A percentile compares a stretch with the other conserved stretches of the same genome.
These are phyloP conservation scores for Sus cebifrons DNA, from an alignment of 2,797 vertebrate genomes.

Conservation along the genomic window DNA sequence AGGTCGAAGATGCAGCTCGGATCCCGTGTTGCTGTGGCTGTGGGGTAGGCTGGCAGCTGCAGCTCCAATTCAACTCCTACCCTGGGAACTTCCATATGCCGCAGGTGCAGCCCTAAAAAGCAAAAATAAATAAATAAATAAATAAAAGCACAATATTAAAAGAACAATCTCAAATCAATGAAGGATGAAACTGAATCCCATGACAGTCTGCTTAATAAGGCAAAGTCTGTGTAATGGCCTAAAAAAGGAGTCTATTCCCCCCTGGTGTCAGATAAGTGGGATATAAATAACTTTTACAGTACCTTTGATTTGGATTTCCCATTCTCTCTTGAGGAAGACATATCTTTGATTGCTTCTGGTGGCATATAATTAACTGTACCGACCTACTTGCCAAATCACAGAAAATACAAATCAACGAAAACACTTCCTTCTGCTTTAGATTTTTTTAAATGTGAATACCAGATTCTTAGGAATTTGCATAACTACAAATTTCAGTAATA, in stretches of 20 bases:
- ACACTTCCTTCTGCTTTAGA: constrained; percentile 24
- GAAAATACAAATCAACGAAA: constrained; percentile 72
- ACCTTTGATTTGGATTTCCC: constrained; percentile 96
- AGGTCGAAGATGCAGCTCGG: too few species aligned
- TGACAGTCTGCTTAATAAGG: not conserved
- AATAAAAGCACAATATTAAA: not conserved
- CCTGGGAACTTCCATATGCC: too few species aligned
- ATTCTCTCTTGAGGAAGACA: constrained; percentile 94
- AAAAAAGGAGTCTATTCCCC: not conserved
- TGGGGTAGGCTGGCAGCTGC: too few species aligned
- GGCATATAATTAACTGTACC: constrained; percentile 99
- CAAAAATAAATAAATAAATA: too few species aligned
- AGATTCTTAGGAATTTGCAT: constrained; percentile 41
- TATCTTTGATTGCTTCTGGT: constrained; percentile 98
- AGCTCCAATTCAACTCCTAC: too few species aligned
- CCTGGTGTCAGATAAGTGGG: not conserved
- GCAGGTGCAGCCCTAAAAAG: too few species aligned
- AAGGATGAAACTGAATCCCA: not conserved
- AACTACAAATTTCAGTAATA: constrained; percentile 41
- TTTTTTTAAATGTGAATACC: constrained; percentile 12
- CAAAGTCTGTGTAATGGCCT: not conserved
- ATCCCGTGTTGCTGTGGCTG: too few species aligned
- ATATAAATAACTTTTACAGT: constrained; percentile 52
- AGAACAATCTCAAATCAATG: constrained; percentile 40
- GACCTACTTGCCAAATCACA: constrained; percentile 91